Evolutionary conservation across 23 tunicate genomes (phyloP).

Genomic region (Phallusia fumigata): DNA sequence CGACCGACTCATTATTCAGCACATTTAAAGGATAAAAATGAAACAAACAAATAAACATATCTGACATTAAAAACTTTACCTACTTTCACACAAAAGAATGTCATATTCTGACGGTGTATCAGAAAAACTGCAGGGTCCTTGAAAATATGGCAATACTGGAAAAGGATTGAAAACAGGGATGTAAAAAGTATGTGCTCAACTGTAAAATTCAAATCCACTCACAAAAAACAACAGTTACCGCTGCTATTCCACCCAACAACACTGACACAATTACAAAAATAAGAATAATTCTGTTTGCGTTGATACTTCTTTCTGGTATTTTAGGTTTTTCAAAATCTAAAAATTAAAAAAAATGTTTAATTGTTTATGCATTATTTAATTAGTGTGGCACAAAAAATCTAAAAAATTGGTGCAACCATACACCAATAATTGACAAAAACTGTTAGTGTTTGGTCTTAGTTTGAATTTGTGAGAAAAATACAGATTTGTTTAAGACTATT

Average conservation of each 20-base stretch:
- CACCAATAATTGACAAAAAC: too few species aligned
- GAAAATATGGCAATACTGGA: background rate
- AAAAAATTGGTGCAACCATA: too few species aligned
- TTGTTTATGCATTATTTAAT: too few species aligned
- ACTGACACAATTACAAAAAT: background rate
- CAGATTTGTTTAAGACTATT: too few species aligned
- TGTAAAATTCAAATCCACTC: background rate
- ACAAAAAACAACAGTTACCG: background rate
- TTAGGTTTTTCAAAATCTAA: background rate
- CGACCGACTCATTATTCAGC: too few species aligned
- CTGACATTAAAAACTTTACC: background rate
- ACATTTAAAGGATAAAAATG: background rate
- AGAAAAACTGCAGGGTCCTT: background rate
- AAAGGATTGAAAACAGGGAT: background rate
- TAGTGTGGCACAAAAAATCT: too few species aligned
- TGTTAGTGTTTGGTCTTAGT: too few species aligned
- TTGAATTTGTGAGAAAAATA: too few species aligned
- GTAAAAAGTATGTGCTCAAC: background rate
- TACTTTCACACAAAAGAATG: constrained; percentile 10
- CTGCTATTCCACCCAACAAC: background rate
- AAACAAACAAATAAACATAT: background rate
- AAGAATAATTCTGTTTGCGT: background rate
- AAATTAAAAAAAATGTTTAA: background rate
- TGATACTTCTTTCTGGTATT: background rate
- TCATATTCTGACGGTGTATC: constrained; percentile 3